Base-by-base conservation (phyloP, 2,888 invertebrate genomes). In the Lycia hirtaria region DNA sequence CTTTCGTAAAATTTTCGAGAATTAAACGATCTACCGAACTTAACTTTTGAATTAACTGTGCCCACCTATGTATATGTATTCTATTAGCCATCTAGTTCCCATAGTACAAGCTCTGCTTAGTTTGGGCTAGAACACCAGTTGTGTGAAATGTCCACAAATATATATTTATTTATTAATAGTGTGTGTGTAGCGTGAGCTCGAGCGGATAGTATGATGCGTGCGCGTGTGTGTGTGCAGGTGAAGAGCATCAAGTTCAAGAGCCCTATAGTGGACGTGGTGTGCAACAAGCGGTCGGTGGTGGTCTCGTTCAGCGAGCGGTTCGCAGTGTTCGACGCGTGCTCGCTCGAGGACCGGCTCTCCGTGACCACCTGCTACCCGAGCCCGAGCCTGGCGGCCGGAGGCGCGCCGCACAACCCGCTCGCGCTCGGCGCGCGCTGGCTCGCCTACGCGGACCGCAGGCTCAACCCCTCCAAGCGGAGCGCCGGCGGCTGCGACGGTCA, bases 231-330 rank as follows among this genome's bases (percentile, higher is more conserved):
- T n/a, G n/a, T n/a, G n/a, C 80, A 96, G 93, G 95, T 96, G 12
- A 98, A 98, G 83, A 96, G 95, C 78, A 97, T 98, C 69, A 97
- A 98, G 87, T 98, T 98, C 92, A 98, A 97, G 90, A 97, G 96
- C 83, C 95, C 96, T 0, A 96, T 98, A 48, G 93, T 96, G 72
- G 98, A 98, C 80, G 96, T 98, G 59, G 85, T 96, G 67, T 97
- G 97, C n/a, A 98, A 98, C 89, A 95, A 96, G 71, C 94, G 96
- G 58, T 97, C 97, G 7, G 94, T 99, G 41, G 96, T 97, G 12
- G 95, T 98, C 2, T 96, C 97, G 0, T 98, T 98, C 86, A 93
- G 95, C 44, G 98, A 98, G 87, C 95, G 96, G 59, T 96, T 98
- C 67, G 97, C 98, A 0, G 96, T 98, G 9, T 98, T 98, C 84